Conservation (phyloP, 2,888 invertebrate species). For the Phanerotoma sp. region DNA sequence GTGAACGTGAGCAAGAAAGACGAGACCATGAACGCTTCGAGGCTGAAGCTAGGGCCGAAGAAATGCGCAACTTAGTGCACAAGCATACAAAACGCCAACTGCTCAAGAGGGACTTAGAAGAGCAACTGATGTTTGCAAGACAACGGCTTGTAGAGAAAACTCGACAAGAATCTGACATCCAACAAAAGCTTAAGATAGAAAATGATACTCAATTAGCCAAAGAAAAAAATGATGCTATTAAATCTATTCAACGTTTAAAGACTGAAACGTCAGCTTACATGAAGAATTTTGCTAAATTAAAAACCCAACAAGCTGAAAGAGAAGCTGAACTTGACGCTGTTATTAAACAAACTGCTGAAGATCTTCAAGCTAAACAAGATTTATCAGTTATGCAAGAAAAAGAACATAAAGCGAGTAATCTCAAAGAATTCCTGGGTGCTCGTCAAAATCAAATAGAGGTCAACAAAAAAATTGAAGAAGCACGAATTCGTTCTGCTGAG, state of each 20-base stretch:
- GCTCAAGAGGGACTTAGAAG: conserved; percentile 43
- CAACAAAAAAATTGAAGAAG: conserved; percentile 32
- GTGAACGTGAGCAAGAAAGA: conserved; percentile 37
- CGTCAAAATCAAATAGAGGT: conserved; percentile 37
- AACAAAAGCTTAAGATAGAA: conserved; percentile 31
- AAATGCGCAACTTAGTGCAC: conserved; percentile 33
- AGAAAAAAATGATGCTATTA: conserved; percentile 32
- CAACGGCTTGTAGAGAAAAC: conserved; percentile 38
- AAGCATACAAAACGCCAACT: conserved; percentile 36
- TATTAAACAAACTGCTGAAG: conserved; percentile 31
- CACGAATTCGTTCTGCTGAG: conserved; percentile 32
- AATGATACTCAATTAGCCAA: conserved; percentile 37
- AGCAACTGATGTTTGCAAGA: conserved; percentile 39
- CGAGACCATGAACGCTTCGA: conserved; percentile 37
- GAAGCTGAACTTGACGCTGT: conserved; percentile 37
- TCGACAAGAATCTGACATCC: conserved; percentile 38
- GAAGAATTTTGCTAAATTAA: conserved; percentile 41
- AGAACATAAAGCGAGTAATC: conserved; percentile 31
- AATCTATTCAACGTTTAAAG: conserved; percentile 37
- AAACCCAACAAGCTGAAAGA: conserved; percentile 35
- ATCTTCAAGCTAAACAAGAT: conserved; percentile 30
- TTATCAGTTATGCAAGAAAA: conserved; percentile 30
- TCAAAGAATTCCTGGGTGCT: conserved; percentile 36
- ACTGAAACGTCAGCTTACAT: conserved; percentile 43
- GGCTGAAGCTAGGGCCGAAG: conserved; percentile 38